These are phyloP conservation scores for Chelon labrosus DNA, from an alignment of 2,797 vertebrate species.

Conservation along the genomic window DNA sequence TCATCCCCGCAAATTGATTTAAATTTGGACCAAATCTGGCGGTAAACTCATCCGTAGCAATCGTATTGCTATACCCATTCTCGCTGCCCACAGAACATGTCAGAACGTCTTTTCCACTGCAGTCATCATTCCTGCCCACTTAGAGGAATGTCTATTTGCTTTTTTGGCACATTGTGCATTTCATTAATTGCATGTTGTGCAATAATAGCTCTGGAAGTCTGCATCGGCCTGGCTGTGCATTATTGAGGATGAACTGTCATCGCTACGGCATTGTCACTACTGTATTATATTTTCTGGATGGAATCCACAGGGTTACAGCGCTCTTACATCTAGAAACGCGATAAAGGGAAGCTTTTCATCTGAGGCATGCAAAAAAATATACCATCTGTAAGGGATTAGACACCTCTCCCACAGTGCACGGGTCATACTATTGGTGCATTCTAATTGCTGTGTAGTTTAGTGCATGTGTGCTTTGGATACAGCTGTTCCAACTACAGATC, in stretches of 20 bases:
- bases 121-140: slow-evolving; percentile 20
- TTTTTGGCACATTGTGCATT: not conserved
- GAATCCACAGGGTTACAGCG: not conserved
- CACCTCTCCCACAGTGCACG: slow-evolving; percentile 27
- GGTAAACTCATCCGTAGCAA: not conserved
- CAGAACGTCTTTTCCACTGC: slow-evolving; percentile 1
- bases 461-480: slow-evolving; percentile 66
- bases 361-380: slow-evolving; percentile 27
- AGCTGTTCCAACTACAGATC: slow-evolving; percentile 79
- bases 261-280: not conserved
- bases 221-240: not conserved
- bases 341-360: slow-evolving; percentile 18
- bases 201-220: not conserved
- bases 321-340: not conserved
- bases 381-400: slow-evolving; percentile 37
- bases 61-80: slow-evolving; percentile 2
- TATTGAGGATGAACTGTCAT: slow-evolving; percentile 5
- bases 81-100: slow-evolving; percentile 12
- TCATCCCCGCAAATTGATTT: not conserved
- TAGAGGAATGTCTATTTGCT: not conserved
- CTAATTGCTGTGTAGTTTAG: slow-evolving; percentile 63
- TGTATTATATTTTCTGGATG: slow-evolving; percentile 7
- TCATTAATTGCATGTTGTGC: not conserved
- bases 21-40: not conserved
- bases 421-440: slow-evolving; percentile 52